Evolutionary conservation across 2,797 vertebrate species (phyloP), one percentile per base, ranked within the genome.

Genomic region (Urosaurus nigricauda): DNA sequence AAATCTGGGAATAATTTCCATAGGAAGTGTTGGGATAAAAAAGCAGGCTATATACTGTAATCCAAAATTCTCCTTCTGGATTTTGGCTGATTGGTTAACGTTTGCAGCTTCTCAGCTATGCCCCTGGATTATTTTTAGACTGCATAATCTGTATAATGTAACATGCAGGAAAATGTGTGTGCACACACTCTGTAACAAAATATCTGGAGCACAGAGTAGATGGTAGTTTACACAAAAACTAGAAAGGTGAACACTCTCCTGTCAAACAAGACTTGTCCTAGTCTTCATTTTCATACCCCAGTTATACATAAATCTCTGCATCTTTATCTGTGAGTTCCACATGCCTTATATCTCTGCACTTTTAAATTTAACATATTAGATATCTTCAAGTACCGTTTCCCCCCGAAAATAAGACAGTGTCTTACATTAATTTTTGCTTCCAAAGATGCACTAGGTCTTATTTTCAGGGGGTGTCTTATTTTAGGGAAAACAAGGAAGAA

Each of bases 1-100:
- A 95, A 95, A 94, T 96, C 96, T 95, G 95, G 95, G 95, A 96
- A 93, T 92, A 93, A 95, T 96, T 96, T 96, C 88, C 92, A 21
- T 0, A 83, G 87, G 91, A 93, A 95, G 88, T 87, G 91, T 94
- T 95, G 93, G 93, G 92, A 94, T 94, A 94, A 93, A 91, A 90
- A 94, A 94, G 90, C 91, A 95, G 56, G 80, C 91, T 93, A 91
- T 93, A 89, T 92, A 89, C 84, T 79, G 89, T 86, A 95, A 84
- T 37, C 85, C 85, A 16, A 86, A 92, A 91, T 91, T 93, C 94
- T 93, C 93, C 95, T 89, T 9, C 91, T 93, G 94, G 88, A 94
- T 95, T 93, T 93, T 89, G 87, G 4, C 81, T 87, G 87, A 17
- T 91, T 88, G n/a, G 71, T 74, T 84, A 85, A 78, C 88, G 91